Evolutionary conservation across 2,113 vertebrate species (phyloP).

Genomic region (Tachuris rubrigastra): DNA sequence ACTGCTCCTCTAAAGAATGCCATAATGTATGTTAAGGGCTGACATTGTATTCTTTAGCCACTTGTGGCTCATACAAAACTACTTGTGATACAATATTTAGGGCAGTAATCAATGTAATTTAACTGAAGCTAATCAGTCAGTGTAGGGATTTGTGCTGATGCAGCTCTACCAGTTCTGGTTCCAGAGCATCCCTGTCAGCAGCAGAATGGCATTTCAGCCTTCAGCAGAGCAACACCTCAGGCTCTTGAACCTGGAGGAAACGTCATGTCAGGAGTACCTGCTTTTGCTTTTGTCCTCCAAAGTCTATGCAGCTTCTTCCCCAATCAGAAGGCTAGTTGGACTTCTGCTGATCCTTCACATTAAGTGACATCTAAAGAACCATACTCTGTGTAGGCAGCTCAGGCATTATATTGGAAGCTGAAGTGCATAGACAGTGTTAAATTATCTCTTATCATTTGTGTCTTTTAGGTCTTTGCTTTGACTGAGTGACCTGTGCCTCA

Average conservation of each 20-base stretch:
- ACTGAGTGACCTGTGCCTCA: neutral
- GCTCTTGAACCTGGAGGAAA: neutral
- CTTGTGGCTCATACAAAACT: neutral
- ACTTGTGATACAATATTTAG: neutral
- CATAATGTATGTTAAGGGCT: accelerated
- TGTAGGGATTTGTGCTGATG: neutral
- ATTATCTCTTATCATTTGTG: neutral
- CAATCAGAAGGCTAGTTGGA: neutral
- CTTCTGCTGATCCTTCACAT: neutral
- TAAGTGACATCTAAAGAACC: neutral
- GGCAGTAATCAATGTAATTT: neutral
- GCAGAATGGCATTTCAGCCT: neutral
- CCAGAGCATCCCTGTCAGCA: neutral
- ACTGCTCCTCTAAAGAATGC: neutral
- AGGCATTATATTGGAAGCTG: neutral
- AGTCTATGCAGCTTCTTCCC: neutral
- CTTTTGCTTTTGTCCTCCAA: neutral
- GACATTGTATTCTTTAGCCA: neutral
- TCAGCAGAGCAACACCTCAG: neutral
- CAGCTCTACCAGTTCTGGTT: neutral
- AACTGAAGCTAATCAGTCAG: neutral
- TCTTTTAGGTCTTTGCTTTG: neutral
- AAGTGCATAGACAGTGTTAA: neutral
- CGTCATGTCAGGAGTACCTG: neutral
- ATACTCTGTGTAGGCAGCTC: neutral